These are phyloP conservation scores for Dorcus hopei DNA, from an alignment of 2,888 invertebrate genomes.

Conservation along the genomic window DNA sequence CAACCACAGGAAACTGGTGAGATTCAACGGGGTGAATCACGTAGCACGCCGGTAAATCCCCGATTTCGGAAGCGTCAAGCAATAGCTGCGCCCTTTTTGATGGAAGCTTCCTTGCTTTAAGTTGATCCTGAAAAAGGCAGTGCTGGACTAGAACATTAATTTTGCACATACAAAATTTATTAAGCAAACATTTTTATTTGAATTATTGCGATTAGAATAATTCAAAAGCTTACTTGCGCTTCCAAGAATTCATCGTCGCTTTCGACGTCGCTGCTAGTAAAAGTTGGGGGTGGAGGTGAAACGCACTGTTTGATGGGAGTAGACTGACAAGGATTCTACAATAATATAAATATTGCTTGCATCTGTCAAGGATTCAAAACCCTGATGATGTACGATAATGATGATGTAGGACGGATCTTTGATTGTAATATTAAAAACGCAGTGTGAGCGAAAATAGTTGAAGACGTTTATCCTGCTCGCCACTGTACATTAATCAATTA, in stretches of 20 bases:
- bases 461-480: neutral
- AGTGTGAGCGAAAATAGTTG: neutral
- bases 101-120: neutral
- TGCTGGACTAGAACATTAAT: neutral
- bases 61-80: constrained; percentile 59
- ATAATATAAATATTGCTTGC: constrained; percentile 12
- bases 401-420: neutral
- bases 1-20: constrained; percentile 67
- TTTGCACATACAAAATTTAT: neutral
- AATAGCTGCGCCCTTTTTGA: constrained; percentile 22
- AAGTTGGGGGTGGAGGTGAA: constrained; percentile 29
- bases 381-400: neutral
- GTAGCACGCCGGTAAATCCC: constrained; percentile 66
- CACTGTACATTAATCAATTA: no score
- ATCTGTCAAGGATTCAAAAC: neutral
- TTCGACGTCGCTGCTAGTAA: constrained; percentile 33
- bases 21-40: constrained; percentile 58
- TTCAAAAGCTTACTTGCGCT: constrained; percentile 19
- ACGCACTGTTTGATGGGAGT: constrained; percentile 23
- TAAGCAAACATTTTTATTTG: neutral
- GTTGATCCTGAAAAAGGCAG: neutral
- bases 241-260: constrained; percentile 35
- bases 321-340: constrained; percentile 29
- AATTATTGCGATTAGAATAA: neutral
- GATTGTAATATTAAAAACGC: neutral